Base-by-base conservation (phyloP, 1,140 invertebrate species). In the Macrobrachium nipponense region DNA sequence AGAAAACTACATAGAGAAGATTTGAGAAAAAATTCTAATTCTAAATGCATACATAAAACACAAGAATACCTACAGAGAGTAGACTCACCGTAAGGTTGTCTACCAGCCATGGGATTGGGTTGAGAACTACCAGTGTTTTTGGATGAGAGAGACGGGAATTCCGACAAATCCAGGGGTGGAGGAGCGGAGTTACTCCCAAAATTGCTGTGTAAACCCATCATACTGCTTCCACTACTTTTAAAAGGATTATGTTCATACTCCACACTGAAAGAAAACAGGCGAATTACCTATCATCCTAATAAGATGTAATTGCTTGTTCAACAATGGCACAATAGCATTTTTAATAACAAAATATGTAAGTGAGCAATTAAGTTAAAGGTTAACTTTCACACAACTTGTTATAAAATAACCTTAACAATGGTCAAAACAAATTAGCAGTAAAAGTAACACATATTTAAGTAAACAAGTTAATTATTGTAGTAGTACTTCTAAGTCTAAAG, bases 151-250 rank as follows among this genome's bases (percentile, higher is more conserved):
- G 90, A 90, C 43, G 90, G 90, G 84, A 91, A 91, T 84, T 91
- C 90, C 27, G 90, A 91, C 51, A 91, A 82, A 81, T 91, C 90
- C 87, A 91, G 83, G 36, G 89, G 87, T 59, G 89, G 86, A 58
- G 89, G 87, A 51, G 89, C 86, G 23, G 86, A 85, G 23, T 87
- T 85, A 20, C 82, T 72, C 20, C 79, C 87, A 86, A 86, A 86
- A 86, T 82, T 88, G 70, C 82, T 78, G 61, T 85, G 82, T 17
- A 88, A 81, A 51, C 84, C 81, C 75, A 85, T 84, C 80, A 81
- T 86, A 80, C 83, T 86, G 78, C 73, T 86, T 18, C 87, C 87
- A 44, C 82, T 79, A 77, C 87, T 84, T 51, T 83, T 80, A 82
- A 79, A 86, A 5, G 83, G 83, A 51, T 51, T 51, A 51, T 51